Evolutionary conservation across 2,888 invertebrate genomes (phyloP).

Genomic region (Cheilosia soror): DNA sequence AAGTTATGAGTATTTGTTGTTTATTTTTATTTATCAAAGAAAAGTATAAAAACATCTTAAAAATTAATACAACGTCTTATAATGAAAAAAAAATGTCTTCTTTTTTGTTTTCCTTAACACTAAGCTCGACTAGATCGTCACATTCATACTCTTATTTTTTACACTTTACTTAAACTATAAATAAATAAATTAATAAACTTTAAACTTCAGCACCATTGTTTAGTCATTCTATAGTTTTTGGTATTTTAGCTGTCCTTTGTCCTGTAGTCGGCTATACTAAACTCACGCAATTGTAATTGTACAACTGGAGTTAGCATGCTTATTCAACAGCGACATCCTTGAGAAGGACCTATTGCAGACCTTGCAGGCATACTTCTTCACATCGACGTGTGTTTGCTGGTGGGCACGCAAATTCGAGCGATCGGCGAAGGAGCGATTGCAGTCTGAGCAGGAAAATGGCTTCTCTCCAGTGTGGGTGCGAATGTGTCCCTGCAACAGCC

Average conservation of each 20-base stretch:
- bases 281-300: slow-evolving; percentile 80
- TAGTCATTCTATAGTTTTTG: slow-evolving; percentile 45
- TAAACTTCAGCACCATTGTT: slow-evolving; percentile 46
- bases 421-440: slow-evolving; percentile 83
- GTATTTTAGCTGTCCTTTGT: slow-evolving; percentile 61
- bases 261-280: slow-evolving; percentile 34
- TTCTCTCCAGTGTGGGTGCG: slow-evolving; percentile 83
- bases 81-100: slow-evolving; percentile 4
- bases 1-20: not conserved
- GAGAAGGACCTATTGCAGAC: slow-evolving; percentile 83
- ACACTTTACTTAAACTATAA: slow-evolving; percentile 23
- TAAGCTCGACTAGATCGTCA: slow-evolving; percentile 67
- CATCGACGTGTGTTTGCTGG: slow-evolving; percentile 83
- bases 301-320: slow-evolving; percentile 82
- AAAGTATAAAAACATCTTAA: slow-evolving; percentile 23
- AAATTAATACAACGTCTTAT: slow-evolving; percentile 50
- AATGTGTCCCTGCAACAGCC: slow-evolving; percentile 83
- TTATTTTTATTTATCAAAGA: slow-evolving; percentile 6
- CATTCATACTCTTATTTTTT: slow-evolving; percentile 24
- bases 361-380: slow-evolving; percentile 82
- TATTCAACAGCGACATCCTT: slow-evolving; percentile 83
- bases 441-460: slow-evolving; percentile 82
- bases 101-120: not conserved
- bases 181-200: slow-evolving; percentile 33
- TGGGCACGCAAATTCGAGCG: slow-evolving; percentile 83